Evolutionary conservation across 2,113 vertebrate genomes (phyloP).

Genomic region (Hippocampus abdominalis): DNA sequence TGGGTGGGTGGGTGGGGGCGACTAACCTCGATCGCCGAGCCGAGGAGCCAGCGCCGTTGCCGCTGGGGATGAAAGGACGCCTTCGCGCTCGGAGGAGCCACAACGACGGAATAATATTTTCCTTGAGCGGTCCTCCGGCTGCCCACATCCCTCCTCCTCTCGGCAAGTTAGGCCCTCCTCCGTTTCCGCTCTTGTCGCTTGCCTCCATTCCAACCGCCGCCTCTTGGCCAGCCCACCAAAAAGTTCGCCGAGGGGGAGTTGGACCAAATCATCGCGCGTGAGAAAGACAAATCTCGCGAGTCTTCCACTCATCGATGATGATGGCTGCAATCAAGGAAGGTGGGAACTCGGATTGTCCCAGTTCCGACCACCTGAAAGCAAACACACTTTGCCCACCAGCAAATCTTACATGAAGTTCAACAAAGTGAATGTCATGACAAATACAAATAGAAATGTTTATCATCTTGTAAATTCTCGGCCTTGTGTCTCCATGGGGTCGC

Average conservation of each 20-base stretch:
- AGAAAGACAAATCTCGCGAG: neutral
- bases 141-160: neutral
- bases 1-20: too few relatives aligned
- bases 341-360: too few relatives aligned
- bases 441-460: too few relatives aligned
- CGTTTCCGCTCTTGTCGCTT: conserved; percentile 10
- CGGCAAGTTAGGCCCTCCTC: conserved; percentile 15
- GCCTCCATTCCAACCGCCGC: neutral
- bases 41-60: neutral
- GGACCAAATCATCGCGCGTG: neutral
- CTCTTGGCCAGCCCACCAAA: conserved; percentile 2
- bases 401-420: too few relatives aligned
- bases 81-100: neutral
- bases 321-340: too few relatives aligned
- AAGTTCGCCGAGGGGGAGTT: neutral
- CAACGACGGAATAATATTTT: conserved; percentile 23
- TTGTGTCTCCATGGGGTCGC: too few relatives aligned
- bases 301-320: neutral
- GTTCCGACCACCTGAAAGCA: too few relatives aligned
- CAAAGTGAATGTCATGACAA: too few relatives aligned
- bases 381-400: too few relatives aligned
- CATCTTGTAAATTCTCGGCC: too few relatives aligned
- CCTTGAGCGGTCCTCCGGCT: conserved; percentile 3
- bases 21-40: neutral
- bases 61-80: neutral